A percentile compares a stretch with the other conserved stretches of the same genome.
phyloP scores from a whole-genome alignment of 2,797 vertebrate species.

The Tokudaia muenninki region DNA sequence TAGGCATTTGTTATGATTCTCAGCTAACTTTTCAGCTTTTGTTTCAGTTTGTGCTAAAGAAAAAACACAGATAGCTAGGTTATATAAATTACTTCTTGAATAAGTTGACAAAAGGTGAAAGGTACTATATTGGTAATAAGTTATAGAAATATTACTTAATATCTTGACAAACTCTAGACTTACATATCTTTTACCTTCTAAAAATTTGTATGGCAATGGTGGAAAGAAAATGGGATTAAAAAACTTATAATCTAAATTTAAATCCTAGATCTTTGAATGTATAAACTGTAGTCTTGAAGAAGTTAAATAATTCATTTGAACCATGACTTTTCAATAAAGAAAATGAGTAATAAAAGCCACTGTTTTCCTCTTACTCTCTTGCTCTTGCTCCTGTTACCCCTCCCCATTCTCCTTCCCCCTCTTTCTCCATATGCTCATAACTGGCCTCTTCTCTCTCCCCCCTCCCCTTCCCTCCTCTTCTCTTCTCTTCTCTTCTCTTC shows the following conservation, averaged over 20 bases:
- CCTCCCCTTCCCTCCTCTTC: no score
- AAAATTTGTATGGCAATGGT: conserved; percentile 18
- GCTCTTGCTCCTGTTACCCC: no score
- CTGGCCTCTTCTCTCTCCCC: no score
- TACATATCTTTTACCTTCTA: conserved; percentile 44
- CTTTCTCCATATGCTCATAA: no score
- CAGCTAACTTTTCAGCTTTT: conserved; percentile 36
- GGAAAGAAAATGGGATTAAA: conserved; percentile 41
- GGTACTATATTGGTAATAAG: conserved; percentile 38
- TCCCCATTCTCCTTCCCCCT: no score
- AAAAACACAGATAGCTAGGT: not conserved
- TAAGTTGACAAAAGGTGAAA: conserved; percentile 57
- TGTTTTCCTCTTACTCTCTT: not conserved
- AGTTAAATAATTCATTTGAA: conserved; percentile 62
- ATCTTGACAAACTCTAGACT: conserved; percentile 53
- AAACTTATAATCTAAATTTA: conserved; percentile 48
- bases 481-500: no score
- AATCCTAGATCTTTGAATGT: conserved; percentile 46
- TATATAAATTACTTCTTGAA: conserved; percentile 52
- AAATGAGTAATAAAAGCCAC: not conserved
- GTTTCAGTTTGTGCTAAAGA: conserved; percentile 51
- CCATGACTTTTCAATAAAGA: conserved; percentile 6
- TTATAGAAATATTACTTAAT: conserved; percentile 46
- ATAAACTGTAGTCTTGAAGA: conserved; percentile 44
- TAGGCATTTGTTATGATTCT: not conserved